Base-by-base conservation (phyloP, 2,113 vertebrate species). In the Forbesichthys agassizii region DNA sequence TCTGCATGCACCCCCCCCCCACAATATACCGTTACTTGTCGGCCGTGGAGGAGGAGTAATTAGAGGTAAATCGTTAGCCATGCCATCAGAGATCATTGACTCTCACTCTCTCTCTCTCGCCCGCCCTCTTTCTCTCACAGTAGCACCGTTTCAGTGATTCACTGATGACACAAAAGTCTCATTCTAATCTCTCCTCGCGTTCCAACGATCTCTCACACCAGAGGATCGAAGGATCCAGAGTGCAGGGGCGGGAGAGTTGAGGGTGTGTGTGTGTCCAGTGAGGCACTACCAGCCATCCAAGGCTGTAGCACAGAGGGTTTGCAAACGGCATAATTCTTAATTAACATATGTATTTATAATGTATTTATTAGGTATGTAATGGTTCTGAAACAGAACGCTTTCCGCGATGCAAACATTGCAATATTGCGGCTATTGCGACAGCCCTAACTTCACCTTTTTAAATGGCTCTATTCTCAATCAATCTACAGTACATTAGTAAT, bases 41-140 rank as follows among this genome's bases (percentile, higher is more conserved):
- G 49, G 71, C 51, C 84, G 71, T 62, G 56, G 79, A 88, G 78
- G 79, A 83, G 74, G 75, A 84, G 86, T 81, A 86, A 84, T 91
- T 91, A 89, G 77, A 80, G 79, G 75, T 83, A 88, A 87, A 90
- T 89, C 80, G 73, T 89, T 91, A 84, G 76, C 82, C 54, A 62
- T 11, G 36, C 63, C 78, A 81, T 82, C 86, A 79, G 79, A 84
- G 78, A 81, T 87, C 82, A 86, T 86, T 84, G 86, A 88, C 81
- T 83, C 79, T 36, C 81, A 68, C 81, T 69, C 66, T 10, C 81
- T 76, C 73, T 81, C 71, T 76, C 78, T 78, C 65, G 70, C 79
- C 71, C 68, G 11, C 36, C 49, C 48, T 74, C 79, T 79, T 76
- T 74, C 71, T 79, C 61, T 54, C 64, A 52, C 36, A 16, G n/a